phyloP scores from a whole-genome alignment of 2,888 invertebrate genomes.

The Lasioglossum leucozonium region DNA sequence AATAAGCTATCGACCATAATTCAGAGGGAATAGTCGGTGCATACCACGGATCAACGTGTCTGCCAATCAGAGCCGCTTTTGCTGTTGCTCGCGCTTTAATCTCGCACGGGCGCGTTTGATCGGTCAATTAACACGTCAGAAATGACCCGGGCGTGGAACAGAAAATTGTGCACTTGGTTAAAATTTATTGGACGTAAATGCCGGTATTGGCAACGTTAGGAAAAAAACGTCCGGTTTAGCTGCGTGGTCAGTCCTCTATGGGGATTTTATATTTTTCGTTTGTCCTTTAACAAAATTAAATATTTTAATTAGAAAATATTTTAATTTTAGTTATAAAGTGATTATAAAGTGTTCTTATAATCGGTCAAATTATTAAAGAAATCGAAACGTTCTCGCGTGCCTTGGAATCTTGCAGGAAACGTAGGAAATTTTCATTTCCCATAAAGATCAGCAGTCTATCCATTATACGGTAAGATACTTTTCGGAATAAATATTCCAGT shows the following conservation, averaged over 20 bases:
- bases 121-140: slow-evolving; percentile 24
- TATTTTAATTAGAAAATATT: no score
- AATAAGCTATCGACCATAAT: background rate
- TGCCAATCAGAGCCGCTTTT: background rate
- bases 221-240: background rate
- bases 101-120: background rate
- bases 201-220: background rate
- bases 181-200: background rate
- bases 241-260: background rate
- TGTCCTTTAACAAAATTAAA: no score
- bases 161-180: background rate
- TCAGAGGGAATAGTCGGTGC: background rate
- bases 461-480: background rate
- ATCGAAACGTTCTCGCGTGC: no score
- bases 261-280: no score
- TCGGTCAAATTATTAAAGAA: no score
- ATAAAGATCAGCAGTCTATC: no score
- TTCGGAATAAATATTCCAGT: background rate
- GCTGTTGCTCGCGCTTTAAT: background rate
- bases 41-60: slow-evolving; percentile 2
- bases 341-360: no score
- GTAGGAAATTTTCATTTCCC: no score
- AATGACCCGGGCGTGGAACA: background rate
- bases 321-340: no score
- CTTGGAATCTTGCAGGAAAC: no score